phyloP scores from a whole-genome alignment of 2,888 invertebrate species.

The Pristionchus exspectatus region DNA sequence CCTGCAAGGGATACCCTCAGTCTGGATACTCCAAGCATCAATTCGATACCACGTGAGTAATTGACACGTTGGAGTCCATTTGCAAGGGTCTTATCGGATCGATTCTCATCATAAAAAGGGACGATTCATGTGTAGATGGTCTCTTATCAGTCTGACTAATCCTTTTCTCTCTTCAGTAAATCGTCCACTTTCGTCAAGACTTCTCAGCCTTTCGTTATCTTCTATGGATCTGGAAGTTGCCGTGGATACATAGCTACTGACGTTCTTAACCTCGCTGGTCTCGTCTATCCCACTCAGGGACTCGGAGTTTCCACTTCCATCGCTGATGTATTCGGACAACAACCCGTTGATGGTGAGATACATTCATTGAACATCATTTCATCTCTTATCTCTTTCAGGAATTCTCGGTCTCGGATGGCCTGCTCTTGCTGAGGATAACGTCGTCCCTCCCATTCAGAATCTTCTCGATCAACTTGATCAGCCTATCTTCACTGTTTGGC shows the following conservation, averaged over 20 bases:
- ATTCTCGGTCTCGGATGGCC: constrained; percentile 74
- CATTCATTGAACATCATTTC: not conserved
- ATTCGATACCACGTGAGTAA: constrained; percentile 52
- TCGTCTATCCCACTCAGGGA: constrained; percentile 50
- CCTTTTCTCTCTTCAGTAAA: not conserved
- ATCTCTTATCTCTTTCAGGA: not conserved
- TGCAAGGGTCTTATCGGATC: not conserved
- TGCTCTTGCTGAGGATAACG: constrained; percentile 89
- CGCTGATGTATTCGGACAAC: constrained; percentile 55
- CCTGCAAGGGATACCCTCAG: constrained; percentile 56
- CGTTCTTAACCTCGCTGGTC: constrained; percentile 61
- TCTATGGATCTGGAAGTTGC: constrained; percentile 75
- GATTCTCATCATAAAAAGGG: not conserved
- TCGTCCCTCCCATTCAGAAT: constrained; percentile 92
- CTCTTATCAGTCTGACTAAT: not conserved
- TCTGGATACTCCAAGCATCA: constrained; percentile 54
- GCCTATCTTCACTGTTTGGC: constrained; percentile 94
- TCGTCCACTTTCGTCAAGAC: constrained; percentile 69
- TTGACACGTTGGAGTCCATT: not conserved
- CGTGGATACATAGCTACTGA: constrained; percentile 71
- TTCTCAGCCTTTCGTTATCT: constrained; percentile 68
- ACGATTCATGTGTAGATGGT: not conserved
- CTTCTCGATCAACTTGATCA: constrained; percentile 87
- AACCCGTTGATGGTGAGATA: constrained; percentile 51
- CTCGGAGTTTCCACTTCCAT: constrained; percentile 54